Evolutionary conservation across 2,797 vertebrate genomes (phyloP).

Genomic region (Prunella strophiata): DNA sequence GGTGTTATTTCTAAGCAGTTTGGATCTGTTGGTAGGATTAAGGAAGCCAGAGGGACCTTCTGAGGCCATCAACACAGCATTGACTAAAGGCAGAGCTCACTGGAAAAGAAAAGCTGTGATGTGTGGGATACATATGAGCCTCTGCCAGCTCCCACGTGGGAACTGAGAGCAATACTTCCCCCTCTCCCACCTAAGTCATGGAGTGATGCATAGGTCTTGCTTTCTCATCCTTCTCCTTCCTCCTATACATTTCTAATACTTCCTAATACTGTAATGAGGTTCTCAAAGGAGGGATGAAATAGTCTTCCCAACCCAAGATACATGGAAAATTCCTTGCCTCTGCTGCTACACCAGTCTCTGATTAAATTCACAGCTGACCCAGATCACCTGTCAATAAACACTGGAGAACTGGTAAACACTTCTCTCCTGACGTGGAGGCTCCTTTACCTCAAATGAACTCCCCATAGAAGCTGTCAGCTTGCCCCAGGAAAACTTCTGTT

Average conservation of each 20-base stretch:
- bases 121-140: background rate
- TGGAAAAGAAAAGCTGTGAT: background rate
- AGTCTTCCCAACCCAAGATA: background rate
- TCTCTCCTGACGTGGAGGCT: background rate
- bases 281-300: background rate
- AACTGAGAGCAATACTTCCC: background rate
- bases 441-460: background rate
- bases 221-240: background rate
- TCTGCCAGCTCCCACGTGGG: rapidly evolving
- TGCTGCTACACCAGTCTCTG: background rate
- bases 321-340: background rate
- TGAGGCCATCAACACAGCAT: background rate
- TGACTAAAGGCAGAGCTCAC: background rate
- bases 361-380: background rate
- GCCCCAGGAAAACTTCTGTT: background rate
- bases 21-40: background rate
- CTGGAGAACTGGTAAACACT: background rate
- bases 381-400: background rate
- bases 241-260: background rate
- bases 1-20: background rate
- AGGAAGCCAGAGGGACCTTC: background rate
- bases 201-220: background rate
- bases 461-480: background rate
- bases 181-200: background rate
- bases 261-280: background rate